Conservation (phyloP, 2,888 invertebrate genomes). For the Glomeris marginata region DNA sequence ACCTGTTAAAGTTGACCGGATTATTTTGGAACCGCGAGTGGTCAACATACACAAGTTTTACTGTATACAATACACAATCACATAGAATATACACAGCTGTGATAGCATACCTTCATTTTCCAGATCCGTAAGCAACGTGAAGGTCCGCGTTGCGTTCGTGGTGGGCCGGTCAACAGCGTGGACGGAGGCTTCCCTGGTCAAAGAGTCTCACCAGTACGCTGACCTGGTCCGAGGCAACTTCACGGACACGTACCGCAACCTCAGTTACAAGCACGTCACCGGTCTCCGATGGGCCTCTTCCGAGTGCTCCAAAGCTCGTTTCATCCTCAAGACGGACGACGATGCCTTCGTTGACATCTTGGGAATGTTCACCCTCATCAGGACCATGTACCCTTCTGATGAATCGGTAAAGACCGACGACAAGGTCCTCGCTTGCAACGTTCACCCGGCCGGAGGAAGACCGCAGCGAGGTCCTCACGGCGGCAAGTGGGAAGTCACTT, state of each 20-base stretch:
- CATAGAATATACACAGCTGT: constrained; percentile 4
- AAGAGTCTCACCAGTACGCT: constrained; percentile 38
- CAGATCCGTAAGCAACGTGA: constrained; percentile 1
- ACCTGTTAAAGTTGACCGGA: too few species aligned
- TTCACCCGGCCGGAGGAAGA: constrained; percentile 21
- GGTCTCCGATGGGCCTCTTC: constrained; percentile 59
- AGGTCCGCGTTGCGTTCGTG: constrained; percentile 48
- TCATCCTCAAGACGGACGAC: constrained; percentile 58
- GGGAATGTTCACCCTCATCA: constrained; percentile 36
- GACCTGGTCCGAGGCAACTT: constrained; percentile 67
- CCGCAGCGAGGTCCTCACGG: constrained; percentile 15
- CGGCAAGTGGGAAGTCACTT: constrained; percentile 56
- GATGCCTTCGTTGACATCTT: constrained; percentile 58
- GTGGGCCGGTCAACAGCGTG: constrained; percentile 39
- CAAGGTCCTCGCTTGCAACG: constrained; percentile 46
- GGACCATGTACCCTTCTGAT: constrained; percentile 17
- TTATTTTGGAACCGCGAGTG: too few species aligned
- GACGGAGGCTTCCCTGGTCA: constrained; percentile 28
- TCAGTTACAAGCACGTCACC: constrained; percentile 73
- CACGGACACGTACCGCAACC: constrained; percentile 58
- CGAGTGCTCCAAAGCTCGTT: constrained; percentile 50
- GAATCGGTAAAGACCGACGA: constrained; percentile 23
- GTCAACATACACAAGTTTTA: too few species aligned
- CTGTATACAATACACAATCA: too few species aligned
- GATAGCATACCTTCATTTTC: constrained; percentile 8